Conservation (phyloP, 35 echinoderm and acorn worm genomes). For the Heliocidaris tuberculata region DNA sequence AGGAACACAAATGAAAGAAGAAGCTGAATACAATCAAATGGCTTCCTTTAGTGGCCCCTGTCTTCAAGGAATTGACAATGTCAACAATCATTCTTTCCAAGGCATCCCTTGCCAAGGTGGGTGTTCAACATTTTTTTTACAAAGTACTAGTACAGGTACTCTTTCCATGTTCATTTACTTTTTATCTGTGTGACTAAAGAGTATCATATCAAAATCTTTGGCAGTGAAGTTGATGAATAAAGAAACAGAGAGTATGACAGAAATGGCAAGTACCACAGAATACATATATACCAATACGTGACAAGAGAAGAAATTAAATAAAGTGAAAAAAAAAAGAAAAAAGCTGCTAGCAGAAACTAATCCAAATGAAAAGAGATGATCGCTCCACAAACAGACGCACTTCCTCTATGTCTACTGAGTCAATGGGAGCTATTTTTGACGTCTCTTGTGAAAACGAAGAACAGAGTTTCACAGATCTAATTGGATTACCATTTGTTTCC, state of each 20-base stretch:
- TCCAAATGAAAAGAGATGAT: neutral
- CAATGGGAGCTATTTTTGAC: slow-evolving; percentile 39
- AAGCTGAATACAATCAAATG: slow-evolving; percentile 10
- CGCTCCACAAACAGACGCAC: slow-evolving; percentile 29
- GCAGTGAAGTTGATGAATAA: neutral
- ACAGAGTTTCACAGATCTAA: neutral
- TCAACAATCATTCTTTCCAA: neutral
- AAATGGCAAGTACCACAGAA: neutral
- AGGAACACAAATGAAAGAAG: neutral
- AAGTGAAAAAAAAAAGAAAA: neutral
- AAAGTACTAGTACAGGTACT: neutral
- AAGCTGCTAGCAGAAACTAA: neutral
- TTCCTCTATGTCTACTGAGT: slow-evolving; percentile 41
- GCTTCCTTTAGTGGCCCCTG: neutral
- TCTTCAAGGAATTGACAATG: slow-evolving; percentile 8
- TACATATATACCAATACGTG: neutral
- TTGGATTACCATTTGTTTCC: slow-evolving; percentile 36
- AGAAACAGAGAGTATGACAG: neutral
- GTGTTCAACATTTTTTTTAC: neutral
- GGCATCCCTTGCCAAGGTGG: neutral
- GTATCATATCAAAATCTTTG: neutral
- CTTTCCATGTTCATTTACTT: neutral
- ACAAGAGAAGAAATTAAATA: neutral
- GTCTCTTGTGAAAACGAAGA: neutral
- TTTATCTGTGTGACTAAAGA: neutral